Percentiles rank a stretch among this genome's conserved stretches.
phyloP scores from a whole-genome alignment of 2,888 invertebrate species.

The Altica lythri region DNA sequence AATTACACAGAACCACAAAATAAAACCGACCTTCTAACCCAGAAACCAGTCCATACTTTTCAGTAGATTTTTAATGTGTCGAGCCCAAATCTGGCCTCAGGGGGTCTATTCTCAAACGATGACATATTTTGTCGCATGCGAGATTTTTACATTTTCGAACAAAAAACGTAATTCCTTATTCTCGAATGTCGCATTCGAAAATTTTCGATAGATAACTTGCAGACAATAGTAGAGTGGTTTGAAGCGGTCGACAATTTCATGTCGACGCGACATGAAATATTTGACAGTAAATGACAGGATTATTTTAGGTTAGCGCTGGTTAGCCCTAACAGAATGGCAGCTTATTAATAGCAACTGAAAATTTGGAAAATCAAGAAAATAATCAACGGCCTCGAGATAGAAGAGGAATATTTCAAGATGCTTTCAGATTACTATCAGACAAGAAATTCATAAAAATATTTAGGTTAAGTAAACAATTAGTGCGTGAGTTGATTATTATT shows the following conservation, averaged over 20 bases:
- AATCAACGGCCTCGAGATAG: slow-evolving; percentile 9
- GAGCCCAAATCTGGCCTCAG: no score
- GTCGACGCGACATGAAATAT: slow-evolving; percentile 7
- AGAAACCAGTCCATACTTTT: no score
- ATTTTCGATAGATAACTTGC: not conserved
- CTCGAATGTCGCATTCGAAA: not conserved
- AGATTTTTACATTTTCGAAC: slow-evolving; percentile 2
- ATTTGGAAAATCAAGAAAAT: slow-evolving; percentile 8
- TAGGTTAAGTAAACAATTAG: slow-evolving; percentile 8
- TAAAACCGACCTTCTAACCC: no score
- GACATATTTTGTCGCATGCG: slow-evolving; percentile 2
- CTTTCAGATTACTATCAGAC: slow-evolving; percentile 3
- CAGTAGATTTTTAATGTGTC: no score
- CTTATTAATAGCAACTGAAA: slow-evolving; percentile 9
- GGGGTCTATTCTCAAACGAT: slow-evolving; percentile 1
- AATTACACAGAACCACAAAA: no score
- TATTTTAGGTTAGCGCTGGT: not conserved
- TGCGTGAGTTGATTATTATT: not conserved
- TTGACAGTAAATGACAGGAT: not conserved
- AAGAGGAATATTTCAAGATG: slow-evolving; percentile 3
- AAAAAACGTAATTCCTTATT: not conserved
- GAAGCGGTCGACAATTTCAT: slow-evolving; percentile 4
- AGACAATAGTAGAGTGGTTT: slow-evolving; percentile 2
- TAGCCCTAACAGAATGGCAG: not conserved
- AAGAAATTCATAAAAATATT: slow-evolving; percentile 5